phyloP scores from a whole-genome alignment of 2,888 invertebrate genomes.

The Napeogenes inachia region DNA sequence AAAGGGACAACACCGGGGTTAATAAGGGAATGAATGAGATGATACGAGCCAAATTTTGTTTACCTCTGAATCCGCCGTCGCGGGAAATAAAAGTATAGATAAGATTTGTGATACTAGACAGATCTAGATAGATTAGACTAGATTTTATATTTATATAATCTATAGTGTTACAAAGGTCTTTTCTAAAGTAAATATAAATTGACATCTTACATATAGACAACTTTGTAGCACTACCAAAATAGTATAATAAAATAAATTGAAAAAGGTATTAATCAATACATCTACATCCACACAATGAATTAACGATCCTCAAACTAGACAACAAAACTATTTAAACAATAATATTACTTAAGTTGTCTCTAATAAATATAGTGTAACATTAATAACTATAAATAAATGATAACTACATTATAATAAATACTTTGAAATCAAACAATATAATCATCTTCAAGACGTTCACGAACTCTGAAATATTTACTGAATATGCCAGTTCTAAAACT shows the following conservation, averaged over 20 bases:
- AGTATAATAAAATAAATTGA: background rate
- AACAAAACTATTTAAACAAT: too few relatives aligned
- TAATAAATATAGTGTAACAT: too few relatives aligned
- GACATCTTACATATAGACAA: background rate
- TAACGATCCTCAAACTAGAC: too few relatives aligned
- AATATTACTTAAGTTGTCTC: too few relatives aligned
- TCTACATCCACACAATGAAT: too few relatives aligned
- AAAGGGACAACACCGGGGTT: constrained; percentile 77
- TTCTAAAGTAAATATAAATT: background rate
- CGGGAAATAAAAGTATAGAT: constrained; percentile 53
- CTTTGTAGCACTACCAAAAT: constrained; percentile 4
- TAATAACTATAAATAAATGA: too few relatives aligned
- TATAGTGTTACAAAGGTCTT: background rate
- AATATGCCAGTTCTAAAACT: too few relatives aligned
- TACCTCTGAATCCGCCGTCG: constrained; percentile 74
- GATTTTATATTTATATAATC: background rate
- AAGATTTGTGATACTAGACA: constrained; percentile 36
- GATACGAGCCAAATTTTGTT: constrained; percentile 53
- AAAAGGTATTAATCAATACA: too few relatives aligned
- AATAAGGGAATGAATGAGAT: constrained; percentile 54
- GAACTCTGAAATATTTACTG: too few relatives aligned
- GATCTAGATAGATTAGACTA: background rate
- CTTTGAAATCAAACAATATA: too few relatives aligned
- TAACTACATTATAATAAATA: too few relatives aligned
- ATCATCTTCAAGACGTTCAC: too few relatives aligned